Percentiles rank a stretch among this genome's conserved stretches.
Conservation (phyloP, 2,797 vertebrate species). For the Chelonia mydas region DNA sequence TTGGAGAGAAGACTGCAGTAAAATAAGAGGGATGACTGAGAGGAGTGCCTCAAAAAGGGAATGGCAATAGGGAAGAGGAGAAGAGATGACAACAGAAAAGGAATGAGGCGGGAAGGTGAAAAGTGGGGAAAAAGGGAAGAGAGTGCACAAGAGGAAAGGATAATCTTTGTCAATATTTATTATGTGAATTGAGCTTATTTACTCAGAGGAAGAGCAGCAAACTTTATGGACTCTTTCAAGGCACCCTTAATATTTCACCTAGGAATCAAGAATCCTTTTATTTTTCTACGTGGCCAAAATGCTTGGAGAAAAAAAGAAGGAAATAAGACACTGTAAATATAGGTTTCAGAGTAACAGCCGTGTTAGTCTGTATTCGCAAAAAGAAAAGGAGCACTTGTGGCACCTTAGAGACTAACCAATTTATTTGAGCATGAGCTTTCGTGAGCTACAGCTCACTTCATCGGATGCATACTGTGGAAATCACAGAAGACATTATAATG, state of each 20-base stretch:
- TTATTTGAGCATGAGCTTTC: no score
- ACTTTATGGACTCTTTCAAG: neutral
- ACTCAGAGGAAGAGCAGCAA: neutral
- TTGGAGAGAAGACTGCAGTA: accelerated
- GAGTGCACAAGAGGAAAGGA: neutral
- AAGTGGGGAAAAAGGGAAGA: neutral
- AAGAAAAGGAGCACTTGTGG: no score
- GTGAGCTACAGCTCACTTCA: no score
- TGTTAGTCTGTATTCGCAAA: no score
- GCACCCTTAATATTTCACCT: neutral
- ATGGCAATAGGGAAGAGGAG: neutral
- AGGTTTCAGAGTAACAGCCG: no score
- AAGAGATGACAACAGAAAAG: neutral
- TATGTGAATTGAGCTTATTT: neutral
- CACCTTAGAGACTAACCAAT: no score
- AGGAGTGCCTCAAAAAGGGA: neutral
- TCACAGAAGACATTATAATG: no score
- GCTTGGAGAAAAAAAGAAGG: neutral
- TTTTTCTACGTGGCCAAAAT: neutral
- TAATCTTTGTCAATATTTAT: neutral
- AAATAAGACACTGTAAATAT: neutral
- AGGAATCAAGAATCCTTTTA: neutral
- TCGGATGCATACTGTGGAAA: no score
- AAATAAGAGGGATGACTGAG: neutral
- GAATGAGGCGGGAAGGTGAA: neutral